Conservation (phyloP, 2,888 invertebrate species). For the Tiliacea aurago region DNA sequence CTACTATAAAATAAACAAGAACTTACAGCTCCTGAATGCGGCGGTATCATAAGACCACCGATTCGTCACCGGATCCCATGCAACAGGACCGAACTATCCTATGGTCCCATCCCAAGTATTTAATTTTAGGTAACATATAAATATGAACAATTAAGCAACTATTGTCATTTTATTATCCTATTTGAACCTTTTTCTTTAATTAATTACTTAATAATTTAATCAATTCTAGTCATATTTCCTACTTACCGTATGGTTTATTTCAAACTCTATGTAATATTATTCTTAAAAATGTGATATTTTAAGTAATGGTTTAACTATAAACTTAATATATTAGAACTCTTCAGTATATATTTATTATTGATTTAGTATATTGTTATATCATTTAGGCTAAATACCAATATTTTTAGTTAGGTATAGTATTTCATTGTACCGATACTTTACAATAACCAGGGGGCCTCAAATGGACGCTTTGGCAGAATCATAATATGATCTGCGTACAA, state of each 20-base stretch:
- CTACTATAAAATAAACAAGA: not conserved
- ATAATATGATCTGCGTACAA: no score
- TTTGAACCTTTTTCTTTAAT: not conserved
- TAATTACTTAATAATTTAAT: not conserved
- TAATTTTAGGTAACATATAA: not conserved
- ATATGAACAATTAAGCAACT: not conserved
- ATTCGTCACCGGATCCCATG: not conserved
- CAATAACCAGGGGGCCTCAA: no score
- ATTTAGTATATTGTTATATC: constrained; percentile 30
- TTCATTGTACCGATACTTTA: constrained; percentile 32
- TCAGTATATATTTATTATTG: constrained; percentile 40
- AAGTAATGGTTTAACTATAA: constrained; percentile 74
- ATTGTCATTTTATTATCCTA: not conserved
- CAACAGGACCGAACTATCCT: not conserved
- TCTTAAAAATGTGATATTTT: constrained; percentile 86
- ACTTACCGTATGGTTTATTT: constrained; percentile 54
- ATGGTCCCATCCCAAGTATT: not conserved
- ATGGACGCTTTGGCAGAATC: no score
- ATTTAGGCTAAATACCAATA: constrained; percentile 39
- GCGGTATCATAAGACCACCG: not conserved
- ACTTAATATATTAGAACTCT: constrained; percentile 63
- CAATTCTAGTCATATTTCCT: constrained; percentile 10
- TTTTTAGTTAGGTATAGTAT: constrained; percentile 32
- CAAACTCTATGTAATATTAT: constrained; percentile 69
- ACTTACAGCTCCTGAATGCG: not conserved